A percentile compares a stretch with the other conserved stretches of the same genome.
phyloP scores from a whole-genome alignment of 2,888 invertebrate species.

The Noctua comes region DNA sequence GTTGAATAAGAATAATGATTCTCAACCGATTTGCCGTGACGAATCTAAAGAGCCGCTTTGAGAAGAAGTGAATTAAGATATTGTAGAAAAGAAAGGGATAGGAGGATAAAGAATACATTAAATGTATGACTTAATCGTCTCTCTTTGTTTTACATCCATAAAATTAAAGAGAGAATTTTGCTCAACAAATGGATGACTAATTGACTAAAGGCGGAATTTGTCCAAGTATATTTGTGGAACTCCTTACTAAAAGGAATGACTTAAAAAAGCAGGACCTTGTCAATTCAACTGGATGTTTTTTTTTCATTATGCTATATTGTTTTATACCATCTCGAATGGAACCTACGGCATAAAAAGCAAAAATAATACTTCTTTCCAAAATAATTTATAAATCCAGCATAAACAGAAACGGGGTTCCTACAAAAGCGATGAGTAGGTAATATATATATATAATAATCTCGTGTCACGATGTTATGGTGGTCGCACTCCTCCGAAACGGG shows the following conservation, averaged over 20 bases:
- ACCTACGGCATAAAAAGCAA: neutral
- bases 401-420: neutral
- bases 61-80: conserved; percentile 15
- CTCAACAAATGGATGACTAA: too few species aligned
- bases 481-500: too few species aligned
- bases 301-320: neutral
- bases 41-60: conserved; percentile 45
- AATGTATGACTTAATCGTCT: neutral
- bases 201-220: neutral
- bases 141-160: neutral
- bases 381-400: too few species aligned
- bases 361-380: neutral
- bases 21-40: conserved; percentile 55
- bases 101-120: neutral
- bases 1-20: conserved; percentile 52
- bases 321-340: neutral
- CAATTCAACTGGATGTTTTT: neutral
- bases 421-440: too few species aligned
- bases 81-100: conserved; percentile 5
- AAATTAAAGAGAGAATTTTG: too few species aligned
- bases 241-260: neutral
- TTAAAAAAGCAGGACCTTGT: neutral
- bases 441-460: too few species aligned
- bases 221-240: neutral
- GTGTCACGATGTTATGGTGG: too few species aligned